phyloP scores from a whole-genome alignment of 2,113 vertebrate genomes.

The Coptodon bakossiorum region DNA sequence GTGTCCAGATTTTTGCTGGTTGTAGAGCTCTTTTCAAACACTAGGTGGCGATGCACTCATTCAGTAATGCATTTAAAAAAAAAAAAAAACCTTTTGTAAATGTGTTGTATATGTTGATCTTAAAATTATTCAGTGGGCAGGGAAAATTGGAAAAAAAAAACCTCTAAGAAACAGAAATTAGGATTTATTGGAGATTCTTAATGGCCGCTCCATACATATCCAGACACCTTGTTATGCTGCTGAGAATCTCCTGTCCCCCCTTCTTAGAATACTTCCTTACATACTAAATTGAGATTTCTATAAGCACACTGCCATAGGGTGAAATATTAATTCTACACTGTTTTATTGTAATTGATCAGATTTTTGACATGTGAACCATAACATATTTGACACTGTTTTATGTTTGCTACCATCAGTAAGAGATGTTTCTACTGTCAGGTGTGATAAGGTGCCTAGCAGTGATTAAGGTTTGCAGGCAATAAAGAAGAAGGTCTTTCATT shows the following conservation, averaged over 20 bases:
- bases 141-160: background rate
- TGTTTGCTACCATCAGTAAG: background rate
- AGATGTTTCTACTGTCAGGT: background rate
- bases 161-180: background rate
- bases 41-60: conserved; percentile 13
- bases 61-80: background rate
- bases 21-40: conserved; percentile 9
- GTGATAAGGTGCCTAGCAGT: background rate
- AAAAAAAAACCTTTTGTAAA: background rate
- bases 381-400: background rate
- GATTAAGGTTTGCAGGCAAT: background rate
- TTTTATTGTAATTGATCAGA: background rate
- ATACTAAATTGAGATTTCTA: background rate
- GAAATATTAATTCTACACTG: background rate
- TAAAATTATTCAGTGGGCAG: background rate
- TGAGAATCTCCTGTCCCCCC: background rate
- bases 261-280: background rate
- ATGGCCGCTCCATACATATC: background rate
- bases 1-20: background rate
- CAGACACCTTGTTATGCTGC: background rate
- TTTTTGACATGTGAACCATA: background rate
- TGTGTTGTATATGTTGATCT: background rate
- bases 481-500: background rate
- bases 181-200: background rate
- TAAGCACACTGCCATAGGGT: background rate